These are phyloP conservation scores for Hedya salicella DNA, from an alignment of 2,888 invertebrate genomes.

Conservation along the genomic window DNA sequence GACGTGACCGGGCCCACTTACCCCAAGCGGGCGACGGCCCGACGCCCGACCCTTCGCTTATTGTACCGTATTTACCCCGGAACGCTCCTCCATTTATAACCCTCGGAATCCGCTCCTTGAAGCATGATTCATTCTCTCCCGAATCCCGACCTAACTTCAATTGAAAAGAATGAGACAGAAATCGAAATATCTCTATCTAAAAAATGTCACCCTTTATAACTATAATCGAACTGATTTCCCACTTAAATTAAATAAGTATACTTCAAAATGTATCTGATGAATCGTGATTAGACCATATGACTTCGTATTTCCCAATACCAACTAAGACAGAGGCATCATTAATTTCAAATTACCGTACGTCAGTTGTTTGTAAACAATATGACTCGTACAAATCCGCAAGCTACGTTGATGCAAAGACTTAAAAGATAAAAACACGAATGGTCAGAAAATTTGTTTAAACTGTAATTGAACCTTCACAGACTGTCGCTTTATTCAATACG, in stretches of 20 bases:
- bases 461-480: conserved; percentile 31
- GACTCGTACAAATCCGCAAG: conserved; percentile 15
- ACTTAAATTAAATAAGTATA: not conserved
- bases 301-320: conserved; percentile 2
- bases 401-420: conserved; percentile 15
- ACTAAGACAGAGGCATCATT: conserved; percentile 15
- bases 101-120: conserved; percentile 83
- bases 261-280: not conserved
- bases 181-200: conserved; percentile 57
- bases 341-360: conserved; percentile 25
- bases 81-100: conserved; percentile 81
- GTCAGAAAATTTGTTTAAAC: conserved; percentile 14
- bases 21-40: conserved; percentile 75
- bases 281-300: not conserved
- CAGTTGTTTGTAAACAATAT: conserved; percentile 29
- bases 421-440: conserved; percentile 10
- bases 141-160: conserved; percentile 62
- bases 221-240: conserved; percentile 7
- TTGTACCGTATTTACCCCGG: conserved; percentile 83
- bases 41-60: conserved; percentile 81
- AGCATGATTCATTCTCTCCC: conserved; percentile 81
- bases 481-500: conserved; percentile 56
- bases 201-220: conserved; percentile 42
- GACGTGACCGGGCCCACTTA: conserved; percentile 82
- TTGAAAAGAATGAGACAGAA: conserved; percentile 71